Conservation (phyloP, 1,140 invertebrate species). For the Leptestheria dahalacensis region DNA sequence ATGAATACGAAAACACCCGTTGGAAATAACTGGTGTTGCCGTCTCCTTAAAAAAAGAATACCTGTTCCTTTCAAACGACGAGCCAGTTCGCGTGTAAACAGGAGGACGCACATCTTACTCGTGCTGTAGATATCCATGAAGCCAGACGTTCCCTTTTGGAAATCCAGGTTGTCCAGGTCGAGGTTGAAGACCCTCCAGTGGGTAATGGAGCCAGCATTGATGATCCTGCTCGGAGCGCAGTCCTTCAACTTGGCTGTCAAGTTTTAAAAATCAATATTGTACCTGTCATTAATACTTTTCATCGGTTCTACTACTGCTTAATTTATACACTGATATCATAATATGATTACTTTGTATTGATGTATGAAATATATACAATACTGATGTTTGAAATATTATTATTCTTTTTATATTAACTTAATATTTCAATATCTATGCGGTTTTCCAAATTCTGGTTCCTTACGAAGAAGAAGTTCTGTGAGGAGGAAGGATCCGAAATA, state of each 20-base stretch:
- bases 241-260: constrained; percentile 66
- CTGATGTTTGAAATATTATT: too few relatives aligned
- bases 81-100: constrained; percentile 66
- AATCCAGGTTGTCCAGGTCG: constrained; percentile 59
- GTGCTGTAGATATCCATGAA: constrained; percentile 13
- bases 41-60: not conserved
- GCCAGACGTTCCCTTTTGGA: constrained; percentile 8
- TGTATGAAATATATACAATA: too few relatives aligned
- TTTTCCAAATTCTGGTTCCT: constrained; percentile 10
- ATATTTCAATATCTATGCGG: too few relatives aligned
- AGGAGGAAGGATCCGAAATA: constrained; percentile 74
- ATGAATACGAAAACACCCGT: constrained; percentile 22
- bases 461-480: constrained; percentile 53
- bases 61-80: constrained; percentile 54
- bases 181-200: constrained; percentile 51
- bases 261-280: constrained; percentile 18
- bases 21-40: too few relatives aligned
- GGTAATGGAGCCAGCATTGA: constrained; percentile 69
- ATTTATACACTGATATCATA: too few relatives aligned
- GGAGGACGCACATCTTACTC: constrained; percentile 76
- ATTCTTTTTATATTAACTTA: too few relatives aligned
- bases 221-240: constrained; percentile 58
- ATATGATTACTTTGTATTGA: too few relatives aligned
- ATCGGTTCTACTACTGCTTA: too few relatives aligned
- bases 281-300: too few relatives aligned